Percentiles rank a stretch among this genome's conserved stretches.
Conservation (phyloP, 2,113 vertebrate species). For the Pandion haliaetus region DNA sequence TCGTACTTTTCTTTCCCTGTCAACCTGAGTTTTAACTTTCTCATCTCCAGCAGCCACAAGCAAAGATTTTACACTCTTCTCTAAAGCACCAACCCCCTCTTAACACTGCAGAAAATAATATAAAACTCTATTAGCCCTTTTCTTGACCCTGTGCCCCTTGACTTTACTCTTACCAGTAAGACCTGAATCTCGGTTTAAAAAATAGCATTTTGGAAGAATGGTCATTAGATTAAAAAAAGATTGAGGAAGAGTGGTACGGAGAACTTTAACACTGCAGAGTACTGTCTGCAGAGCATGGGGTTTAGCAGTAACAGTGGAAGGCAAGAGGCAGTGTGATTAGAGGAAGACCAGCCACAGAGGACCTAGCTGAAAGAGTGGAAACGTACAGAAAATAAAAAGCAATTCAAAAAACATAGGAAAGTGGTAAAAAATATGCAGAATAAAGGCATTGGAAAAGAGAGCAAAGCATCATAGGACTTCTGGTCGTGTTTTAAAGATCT, state of each 20-base stretch:
- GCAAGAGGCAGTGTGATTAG: background rate
- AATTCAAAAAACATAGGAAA: background rate
- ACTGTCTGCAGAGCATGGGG: background rate
- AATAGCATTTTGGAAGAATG: background rate
- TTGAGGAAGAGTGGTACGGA: background rate
- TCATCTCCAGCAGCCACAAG: background rate
- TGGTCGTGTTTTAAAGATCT: background rate
- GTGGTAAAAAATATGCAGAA: background rate
- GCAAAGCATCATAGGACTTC: background rate
- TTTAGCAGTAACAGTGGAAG: background rate
- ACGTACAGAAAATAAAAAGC: background rate
- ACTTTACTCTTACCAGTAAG: background rate
- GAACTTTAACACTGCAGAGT: background rate
- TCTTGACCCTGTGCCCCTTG: background rate
- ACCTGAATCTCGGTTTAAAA: background rate
- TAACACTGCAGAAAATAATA: background rate
- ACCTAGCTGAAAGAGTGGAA: background rate
- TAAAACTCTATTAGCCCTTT: slow-evolving; percentile 1
- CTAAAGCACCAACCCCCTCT: background rate
- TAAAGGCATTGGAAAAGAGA: background rate
- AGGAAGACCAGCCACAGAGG: background rate
- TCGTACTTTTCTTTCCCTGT: background rate
- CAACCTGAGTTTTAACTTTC: slow-evolving; percentile 28
- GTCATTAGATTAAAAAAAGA: background rate
- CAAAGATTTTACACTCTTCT: background rate